phyloP scores from a whole-genome alignment of 2,113 vertebrate genomes.

The Natator depressus region DNA sequence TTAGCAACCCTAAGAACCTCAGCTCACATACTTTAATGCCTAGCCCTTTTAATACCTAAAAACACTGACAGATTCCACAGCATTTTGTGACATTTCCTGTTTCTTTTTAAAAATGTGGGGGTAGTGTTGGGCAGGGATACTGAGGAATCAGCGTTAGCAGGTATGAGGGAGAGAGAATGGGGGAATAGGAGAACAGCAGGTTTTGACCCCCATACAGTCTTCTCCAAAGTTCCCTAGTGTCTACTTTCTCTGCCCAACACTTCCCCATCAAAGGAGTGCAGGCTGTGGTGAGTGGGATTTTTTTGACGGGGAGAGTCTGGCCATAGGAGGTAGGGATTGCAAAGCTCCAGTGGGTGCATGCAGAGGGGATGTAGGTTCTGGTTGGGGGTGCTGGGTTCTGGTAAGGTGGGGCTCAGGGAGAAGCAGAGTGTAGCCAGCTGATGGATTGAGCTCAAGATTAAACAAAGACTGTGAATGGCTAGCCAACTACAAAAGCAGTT shows the following conservation, averaged over 20 bases:
- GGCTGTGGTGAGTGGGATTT: background rate
- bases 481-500: no score
- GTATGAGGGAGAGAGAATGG: background rate
- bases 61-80: background rate
- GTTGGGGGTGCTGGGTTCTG: background rate
- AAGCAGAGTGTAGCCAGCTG: background rate
- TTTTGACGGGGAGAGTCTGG: background rate
- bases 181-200: background rate
- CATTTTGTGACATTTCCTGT: background rate
- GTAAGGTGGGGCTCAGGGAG: background rate
- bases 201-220: background rate
- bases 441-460: no score
- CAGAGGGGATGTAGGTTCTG: background rate
- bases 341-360: background rate
- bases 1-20: background rate
- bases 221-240: background rate
- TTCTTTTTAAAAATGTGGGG: background rate
- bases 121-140: background rate
- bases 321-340: background rate
- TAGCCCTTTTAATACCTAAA: background rate
- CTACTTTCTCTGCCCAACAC: background rate
- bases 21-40: background rate
- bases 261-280: background rate
- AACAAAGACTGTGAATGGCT: no score
- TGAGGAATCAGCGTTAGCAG: accelerated